Evolutionary conservation across 2,888 invertebrate genomes (phyloP), one percentile per base, ranked within the genome.

Genomic region (Epirrita christyi): DNA sequence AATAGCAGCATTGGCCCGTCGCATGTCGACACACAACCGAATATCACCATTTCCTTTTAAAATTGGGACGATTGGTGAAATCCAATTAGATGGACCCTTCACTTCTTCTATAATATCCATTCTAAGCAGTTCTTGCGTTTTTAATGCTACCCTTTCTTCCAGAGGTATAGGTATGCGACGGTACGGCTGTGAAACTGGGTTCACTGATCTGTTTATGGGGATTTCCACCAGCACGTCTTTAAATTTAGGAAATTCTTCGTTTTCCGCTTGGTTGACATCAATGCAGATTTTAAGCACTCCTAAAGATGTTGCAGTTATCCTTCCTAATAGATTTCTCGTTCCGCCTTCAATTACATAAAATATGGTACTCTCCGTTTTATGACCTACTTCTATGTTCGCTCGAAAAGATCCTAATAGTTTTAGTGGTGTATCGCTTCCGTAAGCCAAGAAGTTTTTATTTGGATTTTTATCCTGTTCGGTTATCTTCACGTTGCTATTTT

Each of bases 1-100:
- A 0, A 73, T 73, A 0, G 72, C 71, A 2, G 1, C 1, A 49
- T 75, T 73, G 0, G 72, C 72, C 28, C 79, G 78, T 70, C 63
- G 14, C 73, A 71, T 73, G 34, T 73, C 72, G 0, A 73, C 55
- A 47, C 73, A 76, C 0, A 73, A 1, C 0, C 72, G 57, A 1
- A 75, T 0, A 0, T 71, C 71, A 0, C 66, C 69, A 32, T 65
- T 52, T 0, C 53, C 59, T 46, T 74, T 74, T 0, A 73, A 27
- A 9, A 71, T 45, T 0, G 70, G 69, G 0, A 72, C 71, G 10
- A 71, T 32, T 0, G 72, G 70, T 0, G 70, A 71, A 0, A 71
- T 44, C 71, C 72, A 72, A 10, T 29, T 10, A 0, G 69, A 66
- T 0, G 70, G 63, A 0, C 44, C 61, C 9, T 61, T 14, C 0